phyloP scores from a whole-genome alignment of 2,113 vertebrate genomes.

The Pseudonaja textilis region DNA sequence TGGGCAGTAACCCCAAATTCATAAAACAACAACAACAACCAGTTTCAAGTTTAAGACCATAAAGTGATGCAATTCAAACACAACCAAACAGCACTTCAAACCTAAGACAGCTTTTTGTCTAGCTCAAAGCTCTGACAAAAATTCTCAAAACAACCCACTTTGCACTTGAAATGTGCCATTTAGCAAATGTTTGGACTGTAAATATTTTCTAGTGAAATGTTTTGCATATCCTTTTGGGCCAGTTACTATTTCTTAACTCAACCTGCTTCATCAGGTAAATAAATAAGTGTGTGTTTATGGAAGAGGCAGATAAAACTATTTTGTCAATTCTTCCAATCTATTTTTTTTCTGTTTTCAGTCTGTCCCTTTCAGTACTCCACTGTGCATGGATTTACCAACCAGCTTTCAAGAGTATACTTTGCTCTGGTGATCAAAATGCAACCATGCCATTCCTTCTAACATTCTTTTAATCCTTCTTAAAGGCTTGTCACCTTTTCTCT shows the following conservation, averaged over 20 bases:
- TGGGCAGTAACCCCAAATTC: background rate
- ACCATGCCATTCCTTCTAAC: background rate
- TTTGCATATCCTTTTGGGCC: background rate
- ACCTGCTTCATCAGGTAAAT: background rate
- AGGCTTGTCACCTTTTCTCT: background rate
- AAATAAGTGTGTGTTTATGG: background rate
- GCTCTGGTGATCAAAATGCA: background rate
- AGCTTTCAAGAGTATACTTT: background rate
- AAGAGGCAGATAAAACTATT: background rate
- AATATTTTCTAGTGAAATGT: background rate
- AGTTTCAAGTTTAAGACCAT: background rate
- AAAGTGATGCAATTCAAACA: background rate
- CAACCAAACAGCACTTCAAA: background rate
- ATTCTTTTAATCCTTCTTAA: background rate
- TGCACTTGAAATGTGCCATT: background rate
- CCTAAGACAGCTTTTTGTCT: background rate
- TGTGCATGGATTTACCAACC: background rate
- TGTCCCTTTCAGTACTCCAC: background rate
- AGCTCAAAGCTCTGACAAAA: background rate
- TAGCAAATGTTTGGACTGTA: background rate
- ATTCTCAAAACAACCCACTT: background rate
- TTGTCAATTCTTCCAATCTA: background rate
- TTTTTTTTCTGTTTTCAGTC: background rate
- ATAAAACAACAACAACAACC: background rate
- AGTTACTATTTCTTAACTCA: background rate